Base-by-base conservation (phyloP, 2,113 vertebrate species). In the Pipra filicauda region DNA sequence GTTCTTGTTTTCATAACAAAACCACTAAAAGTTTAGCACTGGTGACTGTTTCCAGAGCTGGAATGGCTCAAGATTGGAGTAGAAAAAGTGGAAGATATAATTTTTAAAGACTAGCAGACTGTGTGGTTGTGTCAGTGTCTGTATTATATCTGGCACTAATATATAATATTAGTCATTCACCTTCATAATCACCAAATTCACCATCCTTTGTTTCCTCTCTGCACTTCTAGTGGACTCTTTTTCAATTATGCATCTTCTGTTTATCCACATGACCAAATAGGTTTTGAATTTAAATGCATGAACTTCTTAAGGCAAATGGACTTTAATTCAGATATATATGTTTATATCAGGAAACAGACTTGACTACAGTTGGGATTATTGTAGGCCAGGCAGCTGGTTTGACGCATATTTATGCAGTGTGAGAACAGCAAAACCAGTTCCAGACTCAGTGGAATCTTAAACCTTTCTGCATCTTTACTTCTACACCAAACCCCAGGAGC, bases 161-260 rank as follows among this genome's bases (percentile, higher is more conserved):
- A 83, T 8, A 23, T 24, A 8, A 31, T 65, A 89, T 92, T 84
- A 81, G 94, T 85, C 59, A 65, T 88, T 81, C 79, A 85, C 57
- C 16, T 91, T 92, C 52, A 61, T 75, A 85, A 95, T 82, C 52
- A 87, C 49, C 41, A 69, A 87, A 93, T 93, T 95, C 70, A 62
- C 23, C 12, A 3, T 70, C n/a, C 26, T 76, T 91, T 4, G 1
- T 73, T 89, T 89, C 81, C 46, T 88, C 31, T 89, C 52, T 81
- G 24, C 33, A 33, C 44, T 87, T 93, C 31, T 89, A 69, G 88
- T 51, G 66, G 54, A 41, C 8, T 65, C 10, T 91, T 91, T 90
- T 89, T 82, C 44, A 89, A 31, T 89, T 78, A 65, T 16, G 8
- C n/a, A n/a, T 81, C 69, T 91, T 75, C 49, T 92, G 48, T 66